Evolutionary conservation across 2,888 invertebrate species (phyloP).

Genomic region (Corbicula japonica): DNA sequence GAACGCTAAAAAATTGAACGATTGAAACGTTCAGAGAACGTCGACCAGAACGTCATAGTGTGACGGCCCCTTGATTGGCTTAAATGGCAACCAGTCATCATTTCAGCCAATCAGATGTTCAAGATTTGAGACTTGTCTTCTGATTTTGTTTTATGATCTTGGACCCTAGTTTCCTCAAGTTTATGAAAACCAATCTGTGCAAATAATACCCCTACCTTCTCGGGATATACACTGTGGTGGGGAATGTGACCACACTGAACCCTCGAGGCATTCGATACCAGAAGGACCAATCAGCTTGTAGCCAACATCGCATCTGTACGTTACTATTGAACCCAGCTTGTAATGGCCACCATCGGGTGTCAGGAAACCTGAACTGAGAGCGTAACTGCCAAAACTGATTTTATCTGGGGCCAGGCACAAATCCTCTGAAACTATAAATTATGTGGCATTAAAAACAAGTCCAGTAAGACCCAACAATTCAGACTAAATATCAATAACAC

Average conservation of each 20-base stretch:
- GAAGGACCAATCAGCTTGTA: slow-evolving; percentile 92
- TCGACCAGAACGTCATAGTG: too few species aligned
- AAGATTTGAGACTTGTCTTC: too few species aligned
- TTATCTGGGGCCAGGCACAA: slow-evolving; percentile 38
- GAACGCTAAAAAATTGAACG: too few species aligned
- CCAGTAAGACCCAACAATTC: too few species aligned
- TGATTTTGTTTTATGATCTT: too few species aligned
- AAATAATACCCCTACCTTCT: slow-evolving; percentile 46
- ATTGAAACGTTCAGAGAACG: too few species aligned
- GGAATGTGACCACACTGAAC: slow-evolving; percentile 88
- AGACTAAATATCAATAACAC: too few species aligned
- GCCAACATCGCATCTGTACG: slow-evolving; percentile 93
- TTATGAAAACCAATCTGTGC: too few species aligned
- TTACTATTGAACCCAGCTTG: slow-evolving; percentile 87
- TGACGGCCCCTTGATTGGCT: too few species aligned
- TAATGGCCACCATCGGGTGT: slow-evolving; percentile 3
- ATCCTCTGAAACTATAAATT: slow-evolving; percentile 37
- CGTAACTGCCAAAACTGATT: slow-evolving; percentile 31
- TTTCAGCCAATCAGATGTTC: too few species aligned
- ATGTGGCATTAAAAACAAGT: neutral
- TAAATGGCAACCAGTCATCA: too few species aligned
- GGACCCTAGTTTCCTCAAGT: too few species aligned
- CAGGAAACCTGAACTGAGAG: neutral
- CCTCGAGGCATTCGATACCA: slow-evolving; percentile 93
- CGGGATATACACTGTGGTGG: slow-evolving; percentile 79